Conservation (phyloP, 1,140 invertebrate genomes). For the Rhopalosiphum padi region DNA sequence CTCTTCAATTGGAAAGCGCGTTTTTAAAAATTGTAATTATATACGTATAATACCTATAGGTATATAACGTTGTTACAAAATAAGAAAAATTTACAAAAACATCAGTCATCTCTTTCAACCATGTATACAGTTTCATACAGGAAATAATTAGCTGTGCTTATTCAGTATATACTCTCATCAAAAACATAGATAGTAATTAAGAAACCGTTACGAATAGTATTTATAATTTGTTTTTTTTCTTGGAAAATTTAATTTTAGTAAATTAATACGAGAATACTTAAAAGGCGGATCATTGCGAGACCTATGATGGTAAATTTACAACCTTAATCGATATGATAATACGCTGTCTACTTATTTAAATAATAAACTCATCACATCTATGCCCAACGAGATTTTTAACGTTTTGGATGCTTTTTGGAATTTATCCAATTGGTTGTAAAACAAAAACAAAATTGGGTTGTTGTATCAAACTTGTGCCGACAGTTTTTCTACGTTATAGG, state of each 20-base stretch:
- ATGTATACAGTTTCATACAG: not conserved
- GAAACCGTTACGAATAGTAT: not conserved
- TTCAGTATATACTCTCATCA: not conserved
- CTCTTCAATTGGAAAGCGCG: not conserved
- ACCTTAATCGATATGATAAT: not conserved
- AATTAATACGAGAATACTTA: not conserved
- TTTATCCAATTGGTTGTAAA: not conserved
- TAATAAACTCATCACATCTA: not conserved
- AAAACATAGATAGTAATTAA: conserved; percentile 14
- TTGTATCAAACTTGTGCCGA: not conserved
- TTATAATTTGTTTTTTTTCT: not conserved
- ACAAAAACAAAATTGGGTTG: not conserved
- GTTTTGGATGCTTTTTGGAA: not conserved
- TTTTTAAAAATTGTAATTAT: not conserved
- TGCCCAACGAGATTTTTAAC: not conserved
- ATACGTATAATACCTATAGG: not conserved
- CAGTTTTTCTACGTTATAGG: not conserved
- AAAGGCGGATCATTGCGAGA: not conserved
- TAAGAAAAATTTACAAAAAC: not conserved
- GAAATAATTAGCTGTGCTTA: conserved; percentile 20
- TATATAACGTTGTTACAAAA: not conserved
- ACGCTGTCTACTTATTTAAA: not conserved
- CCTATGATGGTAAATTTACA: not conserved
- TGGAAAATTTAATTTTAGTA: not conserved
- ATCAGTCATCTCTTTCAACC: not conserved